phyloP scores from a whole-genome alignment of 2,888 invertebrate genomes.

The Torymus texanus region DNA sequence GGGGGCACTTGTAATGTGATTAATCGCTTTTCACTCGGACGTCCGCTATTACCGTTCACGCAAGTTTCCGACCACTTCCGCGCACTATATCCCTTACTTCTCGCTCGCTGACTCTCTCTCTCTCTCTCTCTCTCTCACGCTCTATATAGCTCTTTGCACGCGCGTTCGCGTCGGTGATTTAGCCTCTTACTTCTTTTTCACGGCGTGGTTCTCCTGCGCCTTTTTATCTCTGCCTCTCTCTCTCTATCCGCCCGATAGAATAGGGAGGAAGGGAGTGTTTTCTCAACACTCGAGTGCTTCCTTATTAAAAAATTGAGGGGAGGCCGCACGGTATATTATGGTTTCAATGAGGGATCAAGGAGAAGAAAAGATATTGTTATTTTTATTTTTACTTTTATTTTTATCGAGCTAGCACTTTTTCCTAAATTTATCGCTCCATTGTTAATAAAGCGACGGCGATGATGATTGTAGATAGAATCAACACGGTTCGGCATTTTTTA shows the following conservation, averaged over 20 bases:
- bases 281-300: slow-evolving; percentile 19
- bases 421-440: too few relatives aligned
- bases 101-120: not conserved
- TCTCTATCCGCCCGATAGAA: not conserved
- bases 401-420: too few relatives aligned
- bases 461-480: too few relatives aligned
- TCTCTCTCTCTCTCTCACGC: not conserved
- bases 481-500: too few relatives aligned
- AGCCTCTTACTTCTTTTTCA: not conserved
- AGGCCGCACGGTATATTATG: too few relatives aligned
- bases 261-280: not conserved
- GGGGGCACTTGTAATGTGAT: slow-evolving; percentile 35
- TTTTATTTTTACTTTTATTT: too few relatives aligned
- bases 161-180: too few relatives aligned
- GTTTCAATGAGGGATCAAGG: too few relatives aligned
- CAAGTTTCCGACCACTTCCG: slow-evolving; percentile 39
- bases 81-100: not conserved
- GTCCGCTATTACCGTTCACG: slow-evolving; percentile 45
- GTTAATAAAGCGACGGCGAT: too few relatives aligned
- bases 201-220: too few relatives aligned
- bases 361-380: too few relatives aligned
- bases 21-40: slow-evolving; percentile 50
- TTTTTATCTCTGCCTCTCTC: too few relatives aligned
- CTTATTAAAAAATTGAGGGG: slow-evolving; percentile 2
- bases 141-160: not conserved